These are phyloP conservation scores for Lochmaea capreae DNA, from an alignment of 2,888 invertebrate genomes.

Conservation along the genomic window DNA sequence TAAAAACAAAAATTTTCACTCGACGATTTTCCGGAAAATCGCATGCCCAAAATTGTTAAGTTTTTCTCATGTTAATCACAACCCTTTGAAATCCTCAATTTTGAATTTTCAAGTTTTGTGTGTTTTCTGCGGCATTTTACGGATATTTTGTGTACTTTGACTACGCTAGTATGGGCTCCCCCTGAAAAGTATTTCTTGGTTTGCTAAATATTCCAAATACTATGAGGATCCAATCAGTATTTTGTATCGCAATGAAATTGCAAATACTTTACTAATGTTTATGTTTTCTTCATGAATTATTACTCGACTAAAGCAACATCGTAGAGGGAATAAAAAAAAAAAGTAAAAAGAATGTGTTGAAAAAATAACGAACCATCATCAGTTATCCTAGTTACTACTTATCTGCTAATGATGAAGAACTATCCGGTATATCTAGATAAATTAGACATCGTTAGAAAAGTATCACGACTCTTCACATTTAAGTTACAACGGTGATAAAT, in stretches of 20 bases:
- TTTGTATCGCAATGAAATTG: neutral
- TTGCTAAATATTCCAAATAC: neutral
- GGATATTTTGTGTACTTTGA: too few species aligned
- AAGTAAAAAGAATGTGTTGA: constrained; percentile 9
- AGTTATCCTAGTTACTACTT: constrained; percentile 35
- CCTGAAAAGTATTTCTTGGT: too few species aligned
- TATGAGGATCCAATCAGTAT: neutral
- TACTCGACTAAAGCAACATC: neutral
- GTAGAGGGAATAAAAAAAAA: constrained; percentile 12
- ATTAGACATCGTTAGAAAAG: constrained; percentile 32
- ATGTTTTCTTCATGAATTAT: constrained; percentile 6
- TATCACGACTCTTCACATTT: constrained; percentile 37
- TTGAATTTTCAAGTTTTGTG: too few species aligned
- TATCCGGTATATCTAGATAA: constrained; percentile 18
- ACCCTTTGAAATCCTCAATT: too few species aligned
- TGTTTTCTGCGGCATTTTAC: too few species aligned
- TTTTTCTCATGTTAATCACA: too few species aligned
- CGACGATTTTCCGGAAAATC: too few species aligned
- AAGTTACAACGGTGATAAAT: constrained; percentile 28
- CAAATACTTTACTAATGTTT: neutral
- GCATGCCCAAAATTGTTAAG: too few species aligned
- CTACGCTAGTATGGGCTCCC: too few species aligned
- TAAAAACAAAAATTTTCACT: too few species aligned
- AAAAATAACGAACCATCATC: constrained; percentile 32
- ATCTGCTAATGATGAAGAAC: constrained; percentile 32